Percentiles rank a stretch among this genome's conserved stretches.
Conservation (phyloP, 1,140 invertebrate genomes). For the Branchinecta lynchi region DNA sequence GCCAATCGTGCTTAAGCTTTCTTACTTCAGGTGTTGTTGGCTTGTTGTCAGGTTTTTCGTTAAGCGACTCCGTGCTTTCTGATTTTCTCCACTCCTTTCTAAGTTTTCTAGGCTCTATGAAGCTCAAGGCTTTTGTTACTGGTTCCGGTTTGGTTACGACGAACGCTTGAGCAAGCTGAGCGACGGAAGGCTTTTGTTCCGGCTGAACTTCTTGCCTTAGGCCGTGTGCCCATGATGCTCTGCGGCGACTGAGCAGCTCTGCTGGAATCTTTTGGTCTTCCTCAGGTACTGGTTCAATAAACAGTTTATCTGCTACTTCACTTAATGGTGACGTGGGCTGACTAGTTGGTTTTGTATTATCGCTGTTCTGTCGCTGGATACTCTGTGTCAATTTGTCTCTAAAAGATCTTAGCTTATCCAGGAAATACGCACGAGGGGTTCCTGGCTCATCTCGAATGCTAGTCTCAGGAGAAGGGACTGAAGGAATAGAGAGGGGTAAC, state of each 20-base stretch:
- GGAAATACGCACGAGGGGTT: background rate
- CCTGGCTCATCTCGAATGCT: background rate
- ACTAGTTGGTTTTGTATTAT: background rate
- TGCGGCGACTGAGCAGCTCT: constrained; percentile 14
- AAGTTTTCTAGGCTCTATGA: background rate
- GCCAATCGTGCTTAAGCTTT: background rate
- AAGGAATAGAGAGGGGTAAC: background rate
- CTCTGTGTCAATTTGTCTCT: constrained; percentile 17
- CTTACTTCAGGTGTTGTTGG: background rate
- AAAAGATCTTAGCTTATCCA: background rate
- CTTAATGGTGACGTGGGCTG: background rate
- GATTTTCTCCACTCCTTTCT: background rate
- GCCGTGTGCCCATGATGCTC: constrained; percentile 21
- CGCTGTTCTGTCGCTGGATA: constrained; percentile 10
- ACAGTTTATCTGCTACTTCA: background rate
- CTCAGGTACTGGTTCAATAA: background rate
- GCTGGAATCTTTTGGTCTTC: constrained; percentile 15
- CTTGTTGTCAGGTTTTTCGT: background rate
- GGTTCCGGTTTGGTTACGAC: background rate
- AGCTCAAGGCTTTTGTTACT: background rate
- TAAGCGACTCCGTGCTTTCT: background rate
- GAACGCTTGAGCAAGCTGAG: background rate
- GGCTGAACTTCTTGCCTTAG: constrained; percentile 15
- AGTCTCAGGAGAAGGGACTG: background rate
- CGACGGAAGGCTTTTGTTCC: background rate